Conservation (phyloP, 2,888 invertebrate genomes). For the Anthrax anthrax region DNA sequence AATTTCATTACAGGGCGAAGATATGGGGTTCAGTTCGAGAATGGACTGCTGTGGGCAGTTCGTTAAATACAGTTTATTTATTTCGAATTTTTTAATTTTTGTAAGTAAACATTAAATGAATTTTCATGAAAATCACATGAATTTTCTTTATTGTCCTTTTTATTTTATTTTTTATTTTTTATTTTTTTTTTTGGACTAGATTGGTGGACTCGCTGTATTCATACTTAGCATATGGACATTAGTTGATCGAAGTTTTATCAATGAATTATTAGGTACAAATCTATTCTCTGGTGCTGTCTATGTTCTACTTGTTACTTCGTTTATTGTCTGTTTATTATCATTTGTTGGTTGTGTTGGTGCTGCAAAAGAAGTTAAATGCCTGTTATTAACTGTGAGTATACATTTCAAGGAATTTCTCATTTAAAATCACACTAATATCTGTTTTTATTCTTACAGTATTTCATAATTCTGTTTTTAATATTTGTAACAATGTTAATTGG, state of each 20-base stretch:
- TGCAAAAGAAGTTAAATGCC: conserved; percentile 85
- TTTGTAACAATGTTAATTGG: conserved; percentile 84
- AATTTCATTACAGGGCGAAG: conserved; percentile 22
- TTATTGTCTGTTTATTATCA: conserved; percentile 65
- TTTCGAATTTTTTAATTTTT: conserved; percentile 70
- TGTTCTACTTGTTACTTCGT: conserved; percentile 69
- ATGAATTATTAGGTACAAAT: conserved; percentile 73
- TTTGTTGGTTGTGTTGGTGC: conserved; percentile 88
- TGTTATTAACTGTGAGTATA: conserved; percentile 72
- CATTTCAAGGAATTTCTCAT: background rate
- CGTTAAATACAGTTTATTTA: conserved; percentile 74
- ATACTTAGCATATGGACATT: conserved; percentile 75
- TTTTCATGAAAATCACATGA: no score
- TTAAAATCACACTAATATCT: background rate
- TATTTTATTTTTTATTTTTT: conserved; percentile 1
- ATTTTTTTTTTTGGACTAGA: conserved; percentile 34
- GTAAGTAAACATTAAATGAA: conserved; percentile 48
- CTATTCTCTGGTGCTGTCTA: conserved; percentile 76
- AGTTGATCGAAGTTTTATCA: conserved; percentile 69
- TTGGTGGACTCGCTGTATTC: conserved; percentile 64
- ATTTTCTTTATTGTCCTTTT: background rate
- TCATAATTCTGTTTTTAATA: conserved; percentile 73
- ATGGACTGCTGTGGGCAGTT: conserved; percentile 82
- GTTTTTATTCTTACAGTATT: conserved; percentile 49
- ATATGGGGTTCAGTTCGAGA: conserved; percentile 62